Conservation (phyloP, 2,113 vertebrate genomes). For the Elanoides forficatus region DNA sequence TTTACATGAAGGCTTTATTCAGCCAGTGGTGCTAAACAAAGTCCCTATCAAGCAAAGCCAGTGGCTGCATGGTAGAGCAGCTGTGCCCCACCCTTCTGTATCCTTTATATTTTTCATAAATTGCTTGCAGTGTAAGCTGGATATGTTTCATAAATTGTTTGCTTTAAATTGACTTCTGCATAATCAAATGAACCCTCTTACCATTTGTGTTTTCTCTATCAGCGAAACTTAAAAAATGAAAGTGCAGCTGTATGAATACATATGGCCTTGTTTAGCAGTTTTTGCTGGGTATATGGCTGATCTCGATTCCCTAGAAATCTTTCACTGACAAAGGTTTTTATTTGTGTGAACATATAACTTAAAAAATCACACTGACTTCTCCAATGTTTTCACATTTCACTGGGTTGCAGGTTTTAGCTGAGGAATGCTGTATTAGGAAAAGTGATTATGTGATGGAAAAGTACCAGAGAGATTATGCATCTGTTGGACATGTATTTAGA, state of each 20-base stretch:
- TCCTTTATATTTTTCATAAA: background rate
- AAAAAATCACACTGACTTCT: background rate
- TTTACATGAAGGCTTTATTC: background rate
- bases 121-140: background rate
- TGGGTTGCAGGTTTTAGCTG: background rate
- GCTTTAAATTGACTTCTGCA: background rate
- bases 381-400: background rate
- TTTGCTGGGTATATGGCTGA: background rate
- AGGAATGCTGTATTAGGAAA: background rate
- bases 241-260: background rate
- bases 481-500: background rate
- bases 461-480: background rate
- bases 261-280: background rate
- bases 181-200: background rate
- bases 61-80: background rate
- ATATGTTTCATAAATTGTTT: background rate
- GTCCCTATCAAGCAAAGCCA: background rate
- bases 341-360: background rate
- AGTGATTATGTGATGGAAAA: background rate
- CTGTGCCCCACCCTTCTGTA: background rate
- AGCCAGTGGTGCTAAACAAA: background rate
- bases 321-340: background rate
- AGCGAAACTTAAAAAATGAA: background rate
- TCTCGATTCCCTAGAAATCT: background rate
- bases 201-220: background rate